These are phyloP conservation scores for Malthinus flaveolus DNA, from an alignment of 2,888 invertebrate species.

Conservation along the genomic window DNA sequence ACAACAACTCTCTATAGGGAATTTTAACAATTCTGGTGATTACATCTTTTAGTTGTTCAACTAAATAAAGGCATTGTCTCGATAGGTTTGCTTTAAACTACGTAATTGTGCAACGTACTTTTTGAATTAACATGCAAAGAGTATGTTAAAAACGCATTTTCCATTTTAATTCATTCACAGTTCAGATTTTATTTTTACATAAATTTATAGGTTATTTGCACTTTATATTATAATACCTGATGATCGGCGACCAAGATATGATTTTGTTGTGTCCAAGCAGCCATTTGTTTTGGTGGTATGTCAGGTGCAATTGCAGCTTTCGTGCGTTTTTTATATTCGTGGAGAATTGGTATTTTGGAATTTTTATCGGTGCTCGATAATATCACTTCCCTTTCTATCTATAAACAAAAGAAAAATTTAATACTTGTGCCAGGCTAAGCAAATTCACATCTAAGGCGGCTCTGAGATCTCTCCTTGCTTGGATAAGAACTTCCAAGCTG, in stretches of 20 bases:
- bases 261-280: slow-evolving; percentile 67
- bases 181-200: neutral
- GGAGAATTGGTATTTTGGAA: slow-evolving; percentile 76
- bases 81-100: slow-evolving; percentile 6
- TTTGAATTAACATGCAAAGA: slow-evolving; percentile 19
- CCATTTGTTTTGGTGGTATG: slow-evolving; percentile 72
- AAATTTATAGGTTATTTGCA: neutral
- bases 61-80: slow-evolving; percentile 20
- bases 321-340: slow-evolving; percentile 68
- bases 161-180: slow-evolving; percentile 22
- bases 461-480: too few species aligned
- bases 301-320: slow-evolving; percentile 73
- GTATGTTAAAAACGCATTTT: slow-evolving; percentile 17
- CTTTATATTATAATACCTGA: too few species aligned
- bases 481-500: too few species aligned
- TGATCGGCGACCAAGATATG: slow-evolving; percentile 31
- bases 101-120: slow-evolving; percentile 17
- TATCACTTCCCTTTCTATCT: slow-evolving; percentile 81
- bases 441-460: too few species aligned
- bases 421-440: too few species aligned
- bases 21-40: slow-evolving; percentile 49
- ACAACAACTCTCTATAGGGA: slow-evolving; percentile 46
- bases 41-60: slow-evolving; percentile 47
- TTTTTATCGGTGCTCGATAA: slow-evolving; percentile 75
- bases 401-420: slow-evolving; percentile 40